phyloP scores from a whole-genome alignment of 2,888 invertebrate species.

The Diachrysia chrysitis region DNA sequence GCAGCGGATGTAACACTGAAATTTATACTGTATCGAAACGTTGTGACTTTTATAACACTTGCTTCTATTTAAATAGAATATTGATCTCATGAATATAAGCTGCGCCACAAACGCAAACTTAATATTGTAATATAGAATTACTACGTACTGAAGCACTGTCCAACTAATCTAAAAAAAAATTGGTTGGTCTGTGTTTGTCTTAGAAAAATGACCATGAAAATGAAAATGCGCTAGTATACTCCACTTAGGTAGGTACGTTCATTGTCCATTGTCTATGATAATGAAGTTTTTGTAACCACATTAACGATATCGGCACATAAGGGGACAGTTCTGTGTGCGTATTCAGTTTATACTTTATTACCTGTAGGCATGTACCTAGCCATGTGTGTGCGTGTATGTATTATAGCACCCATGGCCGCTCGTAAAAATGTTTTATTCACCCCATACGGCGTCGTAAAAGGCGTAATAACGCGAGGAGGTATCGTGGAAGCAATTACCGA shows the following conservation, averaged over 20 bases:
- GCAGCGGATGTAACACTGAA: too few species aligned
- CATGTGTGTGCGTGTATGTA: constrained; percentile 74
- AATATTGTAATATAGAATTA: too few species aligned
- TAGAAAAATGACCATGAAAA: too few species aligned
- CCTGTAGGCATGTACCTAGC: constrained; percentile 66
- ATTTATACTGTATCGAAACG: too few species aligned
- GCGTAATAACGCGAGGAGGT: constrained; percentile 89
- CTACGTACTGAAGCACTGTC: too few species aligned
- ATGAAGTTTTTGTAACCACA: constrained; percentile 41
- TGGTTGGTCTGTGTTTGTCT: too few species aligned
- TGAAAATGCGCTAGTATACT: too few species aligned
- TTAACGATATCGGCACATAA: constrained; percentile 44
- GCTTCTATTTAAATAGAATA: too few species aligned
- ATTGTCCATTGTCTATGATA: constrained; percentile 36
- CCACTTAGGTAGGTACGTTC: background rate
- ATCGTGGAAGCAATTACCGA: constrained; percentile 89
- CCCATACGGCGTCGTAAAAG: constrained; percentile 89
- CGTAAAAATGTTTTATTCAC: constrained; percentile 90
- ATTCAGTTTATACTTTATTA: constrained; percentile 73
- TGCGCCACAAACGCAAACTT: too few species aligned
- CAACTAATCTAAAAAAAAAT: too few species aligned
- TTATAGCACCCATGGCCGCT: constrained; percentile 87
- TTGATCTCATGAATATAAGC: too few species aligned
- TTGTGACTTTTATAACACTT: too few species aligned
- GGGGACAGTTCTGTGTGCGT: constrained; percentile 57